Conservation (phyloP, 2,797 vertebrate genomes). For the Meriones psammophilus region DNA sequence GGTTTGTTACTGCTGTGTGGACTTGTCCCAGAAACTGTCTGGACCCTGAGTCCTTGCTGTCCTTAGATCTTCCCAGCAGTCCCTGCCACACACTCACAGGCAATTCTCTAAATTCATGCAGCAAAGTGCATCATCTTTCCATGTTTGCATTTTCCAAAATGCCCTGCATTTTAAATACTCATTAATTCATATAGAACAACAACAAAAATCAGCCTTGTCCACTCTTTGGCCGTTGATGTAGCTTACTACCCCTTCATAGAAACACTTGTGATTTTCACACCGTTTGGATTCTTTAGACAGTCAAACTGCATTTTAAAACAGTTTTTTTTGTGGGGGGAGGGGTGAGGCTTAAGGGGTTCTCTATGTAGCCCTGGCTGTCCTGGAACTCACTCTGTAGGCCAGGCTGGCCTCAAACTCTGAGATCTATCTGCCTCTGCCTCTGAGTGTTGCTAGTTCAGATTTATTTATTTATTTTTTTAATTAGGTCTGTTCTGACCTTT, state of each 20-base stretch:
- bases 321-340: background rate
- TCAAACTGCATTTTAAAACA: constrained; percentile 47
- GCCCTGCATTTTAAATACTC: constrained; percentile 30
- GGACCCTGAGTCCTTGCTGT: background rate
- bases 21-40: constrained; percentile 18
- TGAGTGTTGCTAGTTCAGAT: background rate
- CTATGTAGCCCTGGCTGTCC: background rate
- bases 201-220: background rate
- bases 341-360: background rate
- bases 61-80: background rate
- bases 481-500: background rate
- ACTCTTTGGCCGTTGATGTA: background rate
- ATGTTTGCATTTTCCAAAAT: background rate
- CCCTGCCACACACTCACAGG: background rate
- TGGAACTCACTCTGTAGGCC: background rate
- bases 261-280: constrained; percentile 29
- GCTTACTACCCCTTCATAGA: constrained; percentile 37
- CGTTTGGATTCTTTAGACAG: background rate
- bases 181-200: background rate
- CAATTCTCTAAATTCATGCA: background rate
- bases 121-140: background rate
- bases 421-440: background rate
- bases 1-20: constrained; percentile 17
- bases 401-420: background rate
- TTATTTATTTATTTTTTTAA: background rate